Evolutionary conservation across 2,113 vertebrate species (phyloP), one percentile per base, ranked within the genome.

Genomic region (Egretta garzetta): DNA sequence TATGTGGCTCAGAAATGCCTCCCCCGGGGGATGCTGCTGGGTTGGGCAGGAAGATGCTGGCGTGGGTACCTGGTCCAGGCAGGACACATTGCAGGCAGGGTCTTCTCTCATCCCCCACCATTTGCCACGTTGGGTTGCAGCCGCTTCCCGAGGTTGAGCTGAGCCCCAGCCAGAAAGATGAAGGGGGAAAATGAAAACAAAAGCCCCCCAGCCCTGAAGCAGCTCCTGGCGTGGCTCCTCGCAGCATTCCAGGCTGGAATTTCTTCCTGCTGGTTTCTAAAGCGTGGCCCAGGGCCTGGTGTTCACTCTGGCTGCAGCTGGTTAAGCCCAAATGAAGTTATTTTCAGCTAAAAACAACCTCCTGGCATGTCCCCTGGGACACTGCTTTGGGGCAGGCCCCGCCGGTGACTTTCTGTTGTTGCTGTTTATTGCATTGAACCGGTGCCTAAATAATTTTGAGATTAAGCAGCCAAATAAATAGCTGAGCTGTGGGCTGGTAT

Each of bases 281-380:
- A 55, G 19, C 8, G 3, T 15, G 53, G 86, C 77, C 58, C 66
- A n/a, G 47, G n/a, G 82, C 83, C 75, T 0, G 1, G 37, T n/a
- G 0, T 67, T 4, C n/a, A 67, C 66, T 82, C 86, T 60, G 86
- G 66, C 80, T 82, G 50, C 82, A 74, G 91, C 93, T 88, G 71
- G 56, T 80, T 56, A n/a, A 81, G 23, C 22, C 52, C 49, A 14
- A 89, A 77, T 3, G 37, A 58, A 94, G 87, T 62, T 96, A 81
- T 91, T 95, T 93, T 77, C 11, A 20, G 94, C 56, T 80, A 19
- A 53, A 89, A 94, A 39, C 43, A 95, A 72, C 11, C 39, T 90
- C 74, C 67, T 75, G 75, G 83, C 80, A 49, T 21, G 2, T 74
- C 93, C 70, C 70, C 47, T 27, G 83, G 74, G 77, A 77, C 7